Evolutionary conservation across 2,113 vertebrate genomes (phyloP), one percentile per base, ranked within the genome.

Genomic region (Axis porcinus): DNA sequence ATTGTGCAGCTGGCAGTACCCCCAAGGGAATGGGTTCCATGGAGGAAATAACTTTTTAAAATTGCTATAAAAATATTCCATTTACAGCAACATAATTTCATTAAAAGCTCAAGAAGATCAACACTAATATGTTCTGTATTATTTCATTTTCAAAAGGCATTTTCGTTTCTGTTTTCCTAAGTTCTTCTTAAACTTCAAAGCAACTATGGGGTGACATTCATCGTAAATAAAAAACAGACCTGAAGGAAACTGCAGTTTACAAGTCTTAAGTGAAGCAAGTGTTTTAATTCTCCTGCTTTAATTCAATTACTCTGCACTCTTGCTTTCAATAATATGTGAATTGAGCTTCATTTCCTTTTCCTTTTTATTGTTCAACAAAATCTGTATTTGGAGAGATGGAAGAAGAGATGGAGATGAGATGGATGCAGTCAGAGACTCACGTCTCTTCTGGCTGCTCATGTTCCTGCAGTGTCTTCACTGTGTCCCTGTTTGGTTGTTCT

Each of bases 131-230:
- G 52, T 43, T 79, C 78, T 79, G 23, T 23, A 83, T 70, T 70
- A 25, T 54, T 91, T 88, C 52, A 40, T 87, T 93, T 93, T 91
- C 27, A 47, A 94, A 58, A 82, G 50, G 36, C 10, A 57, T 91
- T 92, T 95, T 89, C 33, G 13, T 55, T 55, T 95, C 13, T 76
- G 21, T 85, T 94, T 92, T 81, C 94, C 47, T 33, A 86, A 76
- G 40, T 57, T 85, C 43, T 95, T 54, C 86, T 85, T 36, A 36
- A 87, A 84, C 81, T 94, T 95, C 94, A 94, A 91, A 96, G 86
- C 28, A 58, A 40, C 50, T 58, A 4, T 45, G 70, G 58, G 78
- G 43, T 74, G 52, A 40, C 16, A 36, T 86, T 85, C 27, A 52
- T 74, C 47, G 12, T 91, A 95, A 95, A 95, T n/a, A 70, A 14